Evolutionary conservation across 2,113 vertebrate species (phyloP).

Genomic region (Arothron firmamentum): DNA sequence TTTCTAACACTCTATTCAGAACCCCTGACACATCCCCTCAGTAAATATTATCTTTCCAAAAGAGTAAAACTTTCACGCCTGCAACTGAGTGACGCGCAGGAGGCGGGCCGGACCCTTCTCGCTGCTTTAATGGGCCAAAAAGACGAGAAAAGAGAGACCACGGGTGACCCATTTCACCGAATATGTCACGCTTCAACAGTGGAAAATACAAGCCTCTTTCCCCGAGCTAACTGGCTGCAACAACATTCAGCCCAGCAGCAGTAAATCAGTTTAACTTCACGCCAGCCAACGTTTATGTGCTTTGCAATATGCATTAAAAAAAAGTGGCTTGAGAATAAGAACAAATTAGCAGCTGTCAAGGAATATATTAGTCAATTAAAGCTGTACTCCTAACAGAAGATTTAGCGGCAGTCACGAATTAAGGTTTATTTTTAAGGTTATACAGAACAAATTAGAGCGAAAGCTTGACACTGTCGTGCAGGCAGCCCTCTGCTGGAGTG

Average conservation of each 20-base stretch:
- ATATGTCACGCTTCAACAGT: slow-evolving; percentile 48
- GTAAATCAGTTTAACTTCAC: slow-evolving; percentile 61
- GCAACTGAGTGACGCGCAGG: slow-evolving; percentile 33
- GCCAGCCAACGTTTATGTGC: slow-evolving; percentile 3
- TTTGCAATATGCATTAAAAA: not conserved
- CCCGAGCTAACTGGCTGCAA: slow-evolving; percentile 49
- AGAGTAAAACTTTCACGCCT: slow-evolving; percentile 29
- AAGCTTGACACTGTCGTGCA: slow-evolving; percentile 6
- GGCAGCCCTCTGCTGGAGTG: slow-evolving; percentile 30
- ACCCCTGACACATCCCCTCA: slow-evolving; percentile 34
- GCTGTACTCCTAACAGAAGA: slow-evolving; percentile 18
- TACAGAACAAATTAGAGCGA: slow-evolving; percentile 1
- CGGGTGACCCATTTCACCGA: slow-evolving; percentile 58
- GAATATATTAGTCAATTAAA: slow-evolving; percentile 32
- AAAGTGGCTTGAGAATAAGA: slow-evolving; percentile 14
- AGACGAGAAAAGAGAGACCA: slow-evolving; percentile 38
- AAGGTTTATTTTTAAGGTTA: slow-evolving; percentile 37
- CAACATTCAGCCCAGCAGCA: slow-evolving; percentile 42
- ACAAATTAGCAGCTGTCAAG: slow-evolving; percentile 11
- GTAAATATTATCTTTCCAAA: slow-evolving; percentile 64
- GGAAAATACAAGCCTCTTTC: slow-evolving; percentile 61
- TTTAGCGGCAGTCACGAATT: slow-evolving; percentile 22
- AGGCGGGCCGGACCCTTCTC: slow-evolving; percentile 21
- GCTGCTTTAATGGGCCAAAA: slow-evolving; percentile 39
- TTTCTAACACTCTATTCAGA: slow-evolving; percentile 27